Percentiles rank a stretch among this genome's conserved stretches.
phyloP scores from a whole-genome alignment of 1,140 invertebrate species.

The Manduca sexta region DNA sequence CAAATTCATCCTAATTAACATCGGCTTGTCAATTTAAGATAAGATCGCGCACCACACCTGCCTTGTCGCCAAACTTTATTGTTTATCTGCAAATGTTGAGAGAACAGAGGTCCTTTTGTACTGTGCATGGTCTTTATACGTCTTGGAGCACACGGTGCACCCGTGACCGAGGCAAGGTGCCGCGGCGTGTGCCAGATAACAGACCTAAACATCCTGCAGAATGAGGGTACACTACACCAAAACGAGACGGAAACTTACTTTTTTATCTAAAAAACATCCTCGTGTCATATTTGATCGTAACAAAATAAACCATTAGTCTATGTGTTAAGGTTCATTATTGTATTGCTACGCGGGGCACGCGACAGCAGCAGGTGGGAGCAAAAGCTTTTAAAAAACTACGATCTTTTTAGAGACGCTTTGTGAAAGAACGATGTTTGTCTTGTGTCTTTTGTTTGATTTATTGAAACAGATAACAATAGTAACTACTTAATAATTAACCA shows the following conservation, averaged over 20 bases:
- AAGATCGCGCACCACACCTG: conserved; percentile 49
- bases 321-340: conserved; percentile 18
- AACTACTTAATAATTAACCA: conserved; percentile 6
- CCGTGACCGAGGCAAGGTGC: conserved; percentile 53
- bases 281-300: conserved; percentile 3
- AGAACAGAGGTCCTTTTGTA: conserved; percentile 55
- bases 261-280: conserved; percentile 51
- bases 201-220: conserved; percentile 60
- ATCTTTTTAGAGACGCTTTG: conserved; percentile 53
- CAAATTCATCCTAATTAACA: conserved; percentile 46
- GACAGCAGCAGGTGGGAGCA: conserved; percentile 66
- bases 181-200: conserved; percentile 65
- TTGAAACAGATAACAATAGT: conserved; percentile 22
- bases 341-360: conserved; percentile 39
- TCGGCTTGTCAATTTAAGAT: conserved; percentile 46
- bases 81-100: conserved; percentile 56
- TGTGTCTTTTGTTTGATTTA: conserved; percentile 39
- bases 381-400: conserved; percentile 63
- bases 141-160: conserved; percentile 35
- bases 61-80: conserved; percentile 36
- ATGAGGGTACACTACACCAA: conserved; percentile 48
- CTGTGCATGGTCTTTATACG: conserved; percentile 36
- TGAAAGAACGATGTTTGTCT: conserved; percentile 50
- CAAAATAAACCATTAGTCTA: conserved; percentile 6
- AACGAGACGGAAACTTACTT: conserved; percentile 41